phyloP scores from a whole-genome alignment of 53 echinoderm and acorn worm genomes.

The Echinarachnius parma region DNA sequence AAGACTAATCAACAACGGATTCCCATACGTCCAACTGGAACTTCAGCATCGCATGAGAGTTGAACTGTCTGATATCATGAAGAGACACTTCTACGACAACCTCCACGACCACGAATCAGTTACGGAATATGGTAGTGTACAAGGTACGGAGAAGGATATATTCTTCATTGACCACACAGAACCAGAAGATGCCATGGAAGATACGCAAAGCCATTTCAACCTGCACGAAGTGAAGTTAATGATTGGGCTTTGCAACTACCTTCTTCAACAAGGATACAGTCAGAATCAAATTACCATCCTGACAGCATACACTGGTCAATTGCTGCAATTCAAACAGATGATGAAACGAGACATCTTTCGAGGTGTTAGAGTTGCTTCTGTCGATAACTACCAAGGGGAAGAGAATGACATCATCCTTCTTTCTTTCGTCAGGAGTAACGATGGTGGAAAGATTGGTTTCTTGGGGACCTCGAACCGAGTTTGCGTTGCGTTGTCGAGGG shows the following conservation, averaged over 20 bases:
- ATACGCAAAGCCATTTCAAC: constrained; percentile 71
- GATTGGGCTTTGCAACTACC: constrained; percentile 64
- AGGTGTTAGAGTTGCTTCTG: constrained; percentile 61
- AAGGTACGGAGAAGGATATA: constrained; percentile 49
- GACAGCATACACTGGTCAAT: constrained; percentile 79
- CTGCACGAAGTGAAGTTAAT: constrained; percentile 73
- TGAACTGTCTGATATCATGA: constrained; percentile 62
- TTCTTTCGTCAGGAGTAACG: constrained; percentile 79
- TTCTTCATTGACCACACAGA: constrained; percentile 68
- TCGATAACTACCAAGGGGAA: constrained; percentile 88
- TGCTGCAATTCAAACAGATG: constrained; percentile 44
- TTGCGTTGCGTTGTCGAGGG: constrained; percentile 77
- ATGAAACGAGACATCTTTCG: constrained; percentile 45
- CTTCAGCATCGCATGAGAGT: constrained; percentile 80
- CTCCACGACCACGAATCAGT: constrained; percentile 65
- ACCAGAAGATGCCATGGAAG: constrained; percentile 55
- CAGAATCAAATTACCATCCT: constrained; percentile 70
- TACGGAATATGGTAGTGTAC: constrained; percentile 33
- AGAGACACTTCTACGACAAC: constrained; percentile 60
- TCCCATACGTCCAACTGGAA: constrained; percentile 50
- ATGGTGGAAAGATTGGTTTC: constrained; percentile 64
- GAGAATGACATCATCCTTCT: constrained; percentile 83
- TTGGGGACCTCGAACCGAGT: constrained; percentile 64
- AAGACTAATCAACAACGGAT: constrained; percentile 71
- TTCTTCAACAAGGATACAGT: constrained; percentile 70